These are phyloP conservation scores for Nymphalis polychloros DNA, from an alignment of 2,888 invertebrate species.

Conservation along the genomic window DNA sequence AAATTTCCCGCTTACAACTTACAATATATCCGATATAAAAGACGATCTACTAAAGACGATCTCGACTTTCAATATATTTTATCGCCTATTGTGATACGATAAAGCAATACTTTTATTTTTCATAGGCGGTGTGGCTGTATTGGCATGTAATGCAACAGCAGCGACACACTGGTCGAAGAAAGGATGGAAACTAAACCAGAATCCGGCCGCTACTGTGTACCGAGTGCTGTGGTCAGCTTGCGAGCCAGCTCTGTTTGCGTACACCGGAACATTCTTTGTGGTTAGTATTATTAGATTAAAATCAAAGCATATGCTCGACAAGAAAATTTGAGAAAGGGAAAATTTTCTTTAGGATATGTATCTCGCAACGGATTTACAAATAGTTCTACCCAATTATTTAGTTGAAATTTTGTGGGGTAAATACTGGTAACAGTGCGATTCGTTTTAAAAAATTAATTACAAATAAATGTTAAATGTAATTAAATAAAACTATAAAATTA, in stretches of 20 bases:
- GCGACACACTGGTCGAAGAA: slow-evolving; percentile 62
- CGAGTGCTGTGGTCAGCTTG: slow-evolving; percentile 67
- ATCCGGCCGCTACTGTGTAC: slow-evolving; percentile 70
- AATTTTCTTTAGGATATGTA: too few species aligned
- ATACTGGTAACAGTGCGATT: too few species aligned
- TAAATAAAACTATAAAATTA: too few species aligned
- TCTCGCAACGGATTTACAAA: too few species aligned
- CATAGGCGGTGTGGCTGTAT: slow-evolving; percentile 67
- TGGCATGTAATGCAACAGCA: slow-evolving; percentile 71
- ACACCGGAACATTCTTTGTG: slow-evolving; percentile 71
- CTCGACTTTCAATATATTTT: slow-evolving; percentile 1
- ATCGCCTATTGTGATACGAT: slow-evolving; percentile 1
- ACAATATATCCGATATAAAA: neutral
- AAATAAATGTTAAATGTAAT: too few species aligned
- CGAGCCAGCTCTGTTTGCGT: slow-evolving; percentile 70
- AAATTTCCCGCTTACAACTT: too few species aligned
- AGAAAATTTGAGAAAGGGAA: too few species aligned
- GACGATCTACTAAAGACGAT: too few species aligned
- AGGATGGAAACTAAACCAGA: slow-evolving; percentile 69
- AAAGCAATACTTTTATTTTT: slow-evolving; percentile 3
- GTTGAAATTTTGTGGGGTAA: too few species aligned
- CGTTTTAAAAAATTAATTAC: too few species aligned
- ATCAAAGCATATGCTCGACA: too few species aligned
- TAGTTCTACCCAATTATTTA: too few species aligned
- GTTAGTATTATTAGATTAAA: slow-evolving; percentile 46